Evolutionary conservation across 2,797 vertebrate species (phyloP).

Genomic region (Ciconia nigra): DNA sequence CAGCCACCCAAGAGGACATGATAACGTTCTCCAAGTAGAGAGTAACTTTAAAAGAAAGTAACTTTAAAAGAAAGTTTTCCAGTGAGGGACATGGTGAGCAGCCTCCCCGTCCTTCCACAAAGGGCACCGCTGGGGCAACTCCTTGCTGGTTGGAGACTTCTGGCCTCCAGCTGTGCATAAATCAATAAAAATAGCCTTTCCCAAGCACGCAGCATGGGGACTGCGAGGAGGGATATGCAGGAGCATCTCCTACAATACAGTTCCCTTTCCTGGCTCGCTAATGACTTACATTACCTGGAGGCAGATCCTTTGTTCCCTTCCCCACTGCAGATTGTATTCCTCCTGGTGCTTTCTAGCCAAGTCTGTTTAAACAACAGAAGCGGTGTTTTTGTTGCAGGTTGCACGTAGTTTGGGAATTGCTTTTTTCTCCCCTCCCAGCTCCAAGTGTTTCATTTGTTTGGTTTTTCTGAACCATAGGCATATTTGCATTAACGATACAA

Average conservation of each 20-base stretch:
- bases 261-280: neutral
- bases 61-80: neutral
- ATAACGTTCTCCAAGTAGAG: rapidly evolving
- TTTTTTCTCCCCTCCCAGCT: neutral
- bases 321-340: neutral
- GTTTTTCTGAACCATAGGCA: neutral
- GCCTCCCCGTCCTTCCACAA: neutral
- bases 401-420: neutral
- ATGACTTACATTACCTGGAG: neutral
- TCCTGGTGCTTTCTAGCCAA: neutral
- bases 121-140: neutral
- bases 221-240: neutral
- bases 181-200: neutral
- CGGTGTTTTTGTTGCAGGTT: neutral
- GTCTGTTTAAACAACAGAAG: neutral
- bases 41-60: neutral
- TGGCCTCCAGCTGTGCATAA: neutral
- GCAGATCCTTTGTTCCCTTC: neutral
- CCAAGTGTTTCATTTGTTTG: neutral
- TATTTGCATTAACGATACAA: neutral
- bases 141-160: neutral
- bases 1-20: neutral
- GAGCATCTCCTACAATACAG: neutral
- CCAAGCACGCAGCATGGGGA: rapidly evolving
- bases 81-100: rapidly evolving